Conservation (phyloP, 53 echinoderm and acorn worm species). For the Actinopyga echinites region DNA sequence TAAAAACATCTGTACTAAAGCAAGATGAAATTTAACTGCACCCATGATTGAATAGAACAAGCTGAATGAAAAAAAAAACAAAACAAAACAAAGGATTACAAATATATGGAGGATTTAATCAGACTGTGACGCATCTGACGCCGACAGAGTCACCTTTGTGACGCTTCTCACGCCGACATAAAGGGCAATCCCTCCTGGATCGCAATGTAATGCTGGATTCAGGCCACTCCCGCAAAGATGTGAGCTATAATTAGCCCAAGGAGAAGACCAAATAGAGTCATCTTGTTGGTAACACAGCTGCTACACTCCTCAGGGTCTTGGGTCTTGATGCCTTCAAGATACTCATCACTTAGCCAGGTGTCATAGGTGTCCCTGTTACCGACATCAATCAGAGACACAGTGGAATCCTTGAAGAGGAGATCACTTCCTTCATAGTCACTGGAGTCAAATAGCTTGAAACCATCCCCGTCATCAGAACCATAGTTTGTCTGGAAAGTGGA, state of each 20-base stretch:
- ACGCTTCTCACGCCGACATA: slow-evolving; percentile 20
- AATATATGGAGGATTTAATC: too few species aligned
- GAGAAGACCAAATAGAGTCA: neutral
- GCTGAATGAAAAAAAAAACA: too few species aligned
- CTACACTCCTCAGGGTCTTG: neutral
- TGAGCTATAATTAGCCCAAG: neutral
- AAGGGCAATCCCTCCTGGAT: slow-evolving; percentile 17
- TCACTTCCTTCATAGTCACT: neutral
- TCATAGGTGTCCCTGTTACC: neutral
- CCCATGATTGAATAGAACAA: too few species aligned
- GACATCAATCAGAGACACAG: slow-evolving; percentile 23
- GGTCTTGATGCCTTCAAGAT: neutral
- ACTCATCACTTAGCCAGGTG: neutral
- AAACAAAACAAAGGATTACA: too few species aligned
- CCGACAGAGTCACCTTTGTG: too few species aligned
- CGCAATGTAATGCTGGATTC: neutral
- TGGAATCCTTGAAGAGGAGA: too few species aligned
- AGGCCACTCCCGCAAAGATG: neutral
- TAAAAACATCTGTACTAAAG: too few species aligned
- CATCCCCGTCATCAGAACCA: too few species aligned
- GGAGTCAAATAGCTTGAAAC: slow-evolving; percentile 70
- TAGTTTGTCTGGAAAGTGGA: too few species aligned
- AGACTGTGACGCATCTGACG: too few species aligned
- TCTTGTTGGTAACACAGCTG: neutral
- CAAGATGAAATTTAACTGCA: too few species aligned